Evolutionary conservation across 2,797 vertebrate genomes (phyloP).

Genomic region (Nannoperca obscura): DNA sequence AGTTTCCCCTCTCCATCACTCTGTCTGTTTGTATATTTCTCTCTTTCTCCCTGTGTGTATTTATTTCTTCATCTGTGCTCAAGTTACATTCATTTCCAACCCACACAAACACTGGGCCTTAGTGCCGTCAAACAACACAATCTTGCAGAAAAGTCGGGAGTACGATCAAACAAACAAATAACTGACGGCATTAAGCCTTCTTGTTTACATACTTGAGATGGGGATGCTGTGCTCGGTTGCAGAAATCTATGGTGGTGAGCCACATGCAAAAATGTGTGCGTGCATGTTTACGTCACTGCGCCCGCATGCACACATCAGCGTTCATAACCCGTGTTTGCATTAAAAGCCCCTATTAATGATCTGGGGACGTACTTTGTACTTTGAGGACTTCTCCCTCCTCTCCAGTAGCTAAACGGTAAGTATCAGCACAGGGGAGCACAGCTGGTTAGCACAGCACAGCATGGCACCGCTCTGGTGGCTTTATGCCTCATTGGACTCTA

Average conservation of each 20-base stretch:
- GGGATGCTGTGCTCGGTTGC: constrained; percentile 59
- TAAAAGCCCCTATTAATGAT: constrained; percentile 63
- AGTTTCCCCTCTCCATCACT: constrained; percentile 13
- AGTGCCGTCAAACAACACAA: constrained; percentile 30
- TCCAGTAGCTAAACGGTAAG: constrained; percentile 14
- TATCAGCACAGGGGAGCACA: constrained; percentile 35
- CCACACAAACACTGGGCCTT: constrained; percentile 30
- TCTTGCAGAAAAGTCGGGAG: constrained; percentile 11
- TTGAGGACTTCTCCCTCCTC: neutral
- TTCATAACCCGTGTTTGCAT: constrained; percentile 13
- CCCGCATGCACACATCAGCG: constrained; percentile 29
- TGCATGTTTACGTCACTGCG: constrained; percentile 10
- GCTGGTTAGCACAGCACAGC: constrained; percentile 26
- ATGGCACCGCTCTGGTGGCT: constrained; percentile 34
- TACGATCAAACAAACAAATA: constrained; percentile 41
- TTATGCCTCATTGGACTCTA: constrained; percentile 49
- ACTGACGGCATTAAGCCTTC: constrained; percentile 30
- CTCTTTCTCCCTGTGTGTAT: constrained; percentile 2
- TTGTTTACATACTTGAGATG: constrained; percentile 77
- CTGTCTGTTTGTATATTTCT: constrained; percentile 23
- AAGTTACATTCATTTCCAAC: constrained; percentile 29
- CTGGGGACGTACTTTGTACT: neutral
- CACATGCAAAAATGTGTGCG: constrained; percentile 15
- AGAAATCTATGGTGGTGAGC: constrained; percentile 63
- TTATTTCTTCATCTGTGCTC: constrained; percentile 41